phyloP scores from a whole-genome alignment of 2,113 vertebrate species.

The Oxyura jamaicensis region DNA sequence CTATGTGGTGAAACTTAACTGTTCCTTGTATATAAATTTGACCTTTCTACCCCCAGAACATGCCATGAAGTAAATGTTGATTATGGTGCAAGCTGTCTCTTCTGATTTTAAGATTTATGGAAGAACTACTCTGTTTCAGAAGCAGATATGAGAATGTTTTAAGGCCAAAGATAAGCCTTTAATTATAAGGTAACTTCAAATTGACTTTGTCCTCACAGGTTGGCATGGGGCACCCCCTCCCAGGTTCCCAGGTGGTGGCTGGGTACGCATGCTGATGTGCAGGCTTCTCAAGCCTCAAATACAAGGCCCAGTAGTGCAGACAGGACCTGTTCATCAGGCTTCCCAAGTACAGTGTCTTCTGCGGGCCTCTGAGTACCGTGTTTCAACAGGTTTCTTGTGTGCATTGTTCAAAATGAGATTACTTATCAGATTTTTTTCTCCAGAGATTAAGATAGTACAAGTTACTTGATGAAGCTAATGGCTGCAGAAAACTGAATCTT shows the following conservation, averaged over 20 bases:
- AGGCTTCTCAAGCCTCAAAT: neutral
- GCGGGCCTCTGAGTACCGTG: neutral
- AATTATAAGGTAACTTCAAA: neutral
- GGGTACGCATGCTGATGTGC: neutral
- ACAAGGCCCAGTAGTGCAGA: neutral
- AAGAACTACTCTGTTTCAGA: neutral
- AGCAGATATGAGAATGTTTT: neutral
- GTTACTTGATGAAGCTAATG: neutral
- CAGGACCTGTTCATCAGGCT: neutral
- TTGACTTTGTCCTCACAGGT: neutral
- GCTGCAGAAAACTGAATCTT: neutral
- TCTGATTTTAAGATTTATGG: neutral
- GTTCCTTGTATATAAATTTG: neutral
- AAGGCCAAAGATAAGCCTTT: neutral
- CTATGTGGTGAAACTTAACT: neutral
- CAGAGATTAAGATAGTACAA: neutral
- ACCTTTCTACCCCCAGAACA: neutral
- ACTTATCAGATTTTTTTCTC: neutral
- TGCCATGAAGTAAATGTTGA: neutral
- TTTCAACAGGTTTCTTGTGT: neutral
- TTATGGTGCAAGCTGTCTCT: neutral
- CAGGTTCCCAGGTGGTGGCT: neutral
- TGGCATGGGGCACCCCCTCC: fast-evolving
- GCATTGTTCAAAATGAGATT: neutral
- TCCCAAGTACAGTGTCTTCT: neutral